Evolutionary conservation across 2,797 vertebrate species (phyloP), one percentile per base, ranked within the genome.

Genomic region (Sorex maritimensis): DNA sequence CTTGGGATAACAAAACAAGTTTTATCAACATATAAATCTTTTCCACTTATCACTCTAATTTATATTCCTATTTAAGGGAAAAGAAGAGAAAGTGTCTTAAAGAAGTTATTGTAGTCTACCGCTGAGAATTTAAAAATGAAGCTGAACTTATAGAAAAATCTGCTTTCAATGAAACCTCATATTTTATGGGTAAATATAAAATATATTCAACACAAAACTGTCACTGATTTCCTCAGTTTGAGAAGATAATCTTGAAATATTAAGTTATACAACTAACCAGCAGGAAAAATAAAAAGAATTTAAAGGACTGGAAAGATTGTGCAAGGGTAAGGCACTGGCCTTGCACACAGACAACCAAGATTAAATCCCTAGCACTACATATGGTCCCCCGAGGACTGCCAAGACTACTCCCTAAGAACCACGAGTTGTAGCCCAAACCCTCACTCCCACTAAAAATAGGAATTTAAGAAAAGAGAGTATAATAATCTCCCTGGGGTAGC

Each of bases 121-220:
- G 30, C 3, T 72, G 58, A 81, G 15, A 93, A 80, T 69, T 91
- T 92, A 1, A 73, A 95, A 95, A 86, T 24, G 5, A 94, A 90
- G 28, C 41, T 72, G 84, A 82, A 86, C 93, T 71, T 77, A 19
- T 46, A 71, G n/a, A 74, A 95, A 94, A 85, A 44, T 58, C 5
- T 68, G 3, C 67, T 26, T 91, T 88, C 68, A 65, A 88, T 34
- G 13, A 91, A 90, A 86, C 28, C 17, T 79, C 21, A 75, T 3
- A 77, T 46, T 88, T 86, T 61, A 15, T 58, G 49, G 9, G 58
- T 4, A 71, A 6, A 73, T 19, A 68, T 82, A 94, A 94, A 85
- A 34, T 58, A 84, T 69, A 61, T 88, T 87, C 46, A 30, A 65
- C 41, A 88, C 86, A 17, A 89, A 89, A 89, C 81, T 58, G 21